A percentile compares a stretch with the other conserved stretches of the same genome.
Evolutionary conservation across 2,797 vertebrate genomes (phyloP).

Genomic region (Siniperca obscura): DNA sequence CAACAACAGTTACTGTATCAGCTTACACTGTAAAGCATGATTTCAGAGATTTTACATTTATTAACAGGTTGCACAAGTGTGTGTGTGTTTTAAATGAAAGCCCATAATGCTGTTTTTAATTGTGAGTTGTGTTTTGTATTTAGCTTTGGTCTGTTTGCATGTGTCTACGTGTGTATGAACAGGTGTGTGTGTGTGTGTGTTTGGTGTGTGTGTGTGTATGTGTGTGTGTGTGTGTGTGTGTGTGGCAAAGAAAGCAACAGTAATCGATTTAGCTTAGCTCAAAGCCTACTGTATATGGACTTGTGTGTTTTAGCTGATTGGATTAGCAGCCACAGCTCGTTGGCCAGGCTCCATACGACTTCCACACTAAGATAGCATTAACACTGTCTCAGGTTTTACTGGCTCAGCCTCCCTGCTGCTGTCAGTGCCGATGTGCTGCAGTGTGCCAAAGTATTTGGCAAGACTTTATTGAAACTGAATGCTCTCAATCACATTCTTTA

Average conservation of each 20-base stretch:
- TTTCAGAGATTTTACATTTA: constrained; percentile 1
- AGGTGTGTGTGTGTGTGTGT: constrained; percentile 8
- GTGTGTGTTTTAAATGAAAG: not conserved
- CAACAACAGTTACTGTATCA: not conserved
- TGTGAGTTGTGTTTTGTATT: constrained; percentile 2
- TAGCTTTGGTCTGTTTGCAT: constrained; percentile 40
- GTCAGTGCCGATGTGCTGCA: constrained; percentile 30
- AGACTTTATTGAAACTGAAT: constrained; percentile 31
- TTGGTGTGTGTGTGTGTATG: constrained; percentile 9
- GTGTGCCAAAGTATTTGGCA: constrained; percentile 64
- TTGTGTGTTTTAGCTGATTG: constrained; percentile 81
- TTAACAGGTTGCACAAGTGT: not conserved
- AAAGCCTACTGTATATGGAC: constrained; percentile 71
- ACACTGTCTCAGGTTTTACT: constrained; percentile 61
- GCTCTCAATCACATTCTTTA: constrained; percentile 18
- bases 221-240: constrained; percentile 24
- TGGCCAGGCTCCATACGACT: constrained; percentile 51
- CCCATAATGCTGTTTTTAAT: not conserved
- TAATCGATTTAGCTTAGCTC: constrained; percentile 83
- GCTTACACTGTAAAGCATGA: not conserved
- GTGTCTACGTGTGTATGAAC: constrained; percentile 1
- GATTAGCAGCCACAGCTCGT: constrained; percentile 77
- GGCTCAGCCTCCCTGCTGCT: constrained; percentile 29
- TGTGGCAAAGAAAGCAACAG: constrained; percentile 57
- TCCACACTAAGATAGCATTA: constrained; percentile 70